Conservation (phyloP, 2,113 vertebrate genomes). For the Sitta europaea region DNA sequence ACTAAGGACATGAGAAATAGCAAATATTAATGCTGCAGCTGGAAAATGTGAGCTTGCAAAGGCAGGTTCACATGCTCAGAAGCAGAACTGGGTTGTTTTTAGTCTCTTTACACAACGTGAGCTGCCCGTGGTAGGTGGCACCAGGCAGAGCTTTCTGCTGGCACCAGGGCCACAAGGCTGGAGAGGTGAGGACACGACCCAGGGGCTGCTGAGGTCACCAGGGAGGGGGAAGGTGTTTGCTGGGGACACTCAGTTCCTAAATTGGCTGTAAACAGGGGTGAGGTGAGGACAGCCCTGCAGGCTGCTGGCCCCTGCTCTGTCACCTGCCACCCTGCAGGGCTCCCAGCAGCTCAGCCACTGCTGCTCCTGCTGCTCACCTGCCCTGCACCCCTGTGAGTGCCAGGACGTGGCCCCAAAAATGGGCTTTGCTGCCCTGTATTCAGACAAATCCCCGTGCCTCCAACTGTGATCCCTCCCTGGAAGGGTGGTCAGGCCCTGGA, state of each 20-base stretch:
- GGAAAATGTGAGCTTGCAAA: not conserved
- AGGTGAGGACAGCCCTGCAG: not conserved
- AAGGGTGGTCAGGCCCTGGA: not conserved
- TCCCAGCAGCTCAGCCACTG: not conserved
- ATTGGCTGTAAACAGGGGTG: fast-evolving
- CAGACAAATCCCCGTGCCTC: fast-evolving
- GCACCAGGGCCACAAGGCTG: fast-evolving
- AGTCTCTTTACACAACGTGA: not conserved
- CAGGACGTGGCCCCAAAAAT: not conserved
- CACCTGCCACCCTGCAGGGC: not conserved
- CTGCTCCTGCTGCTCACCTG: not conserved
- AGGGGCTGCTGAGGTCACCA: not conserved
- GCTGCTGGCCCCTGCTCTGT: not conserved
- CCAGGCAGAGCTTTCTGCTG: not conserved
- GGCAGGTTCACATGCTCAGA: not conserved
- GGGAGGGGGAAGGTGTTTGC: not conserved
- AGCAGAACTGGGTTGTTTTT: not conserved
- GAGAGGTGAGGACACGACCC: not conserved
- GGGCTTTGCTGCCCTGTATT: not conserved
- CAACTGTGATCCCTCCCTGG: fast-evolving
- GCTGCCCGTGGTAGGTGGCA: fast-evolving
- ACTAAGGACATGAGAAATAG: not conserved
- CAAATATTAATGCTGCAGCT: not conserved
- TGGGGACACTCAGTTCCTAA: not conserved
- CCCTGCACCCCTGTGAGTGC: fast-evolving